A percentile compares a stretch with the other conserved stretches of the same genome.
Evolutionary conservation across 1,140 invertebrate species (phyloP).

Genomic region (Drosophila willistoni): DNA sequence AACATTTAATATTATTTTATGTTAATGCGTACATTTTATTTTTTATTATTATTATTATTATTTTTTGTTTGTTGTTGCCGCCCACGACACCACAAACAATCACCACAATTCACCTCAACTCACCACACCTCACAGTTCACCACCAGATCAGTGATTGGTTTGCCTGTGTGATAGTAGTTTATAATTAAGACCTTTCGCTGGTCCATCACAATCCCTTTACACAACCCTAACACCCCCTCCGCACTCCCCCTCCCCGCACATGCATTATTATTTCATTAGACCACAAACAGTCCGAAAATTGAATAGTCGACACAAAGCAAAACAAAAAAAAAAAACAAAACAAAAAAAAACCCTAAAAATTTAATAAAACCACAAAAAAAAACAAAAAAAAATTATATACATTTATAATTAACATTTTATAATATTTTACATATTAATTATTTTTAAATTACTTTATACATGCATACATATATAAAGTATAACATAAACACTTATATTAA

Average conservation of each 20-base stretch:
- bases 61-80: slow-evolving; percentile 26
- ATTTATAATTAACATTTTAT: slow-evolving; percentile 14
- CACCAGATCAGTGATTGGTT: slow-evolving; percentile 54
- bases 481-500: slow-evolving; percentile 40
- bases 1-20: slow-evolving; percentile 53
- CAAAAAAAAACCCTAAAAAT: slow-evolving; percentile 37
- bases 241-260: not conserved
- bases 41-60: not conserved
- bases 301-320: slow-evolving; percentile 27
- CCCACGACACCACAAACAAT: slow-evolving; percentile 4
- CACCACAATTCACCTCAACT: slow-evolving; percentile 8
- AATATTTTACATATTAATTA: slow-evolving; percentile 72
- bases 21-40: slow-evolving; percentile 53
- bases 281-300: slow-evolving; percentile 24
- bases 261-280: slow-evolving; percentile 4
- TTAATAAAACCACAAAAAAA: slow-evolving; percentile 46
- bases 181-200: slow-evolving; percentile 75
- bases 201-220: slow-evolving; percentile 3
- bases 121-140: slow-evolving; percentile 10
- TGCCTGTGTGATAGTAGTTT: slow-evolving; percentile 83
- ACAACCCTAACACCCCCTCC: not conserved
- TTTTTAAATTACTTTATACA: slow-evolving; percentile 52
- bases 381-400: slow-evolving; percentile 14
- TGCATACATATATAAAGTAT: slow-evolving; percentile 1
- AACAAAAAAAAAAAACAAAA: slow-evolving; percentile 14